phyloP scores from a whole-genome alignment of 2,888 invertebrate genomes.

The Muschampia plurimacula region DNA sequence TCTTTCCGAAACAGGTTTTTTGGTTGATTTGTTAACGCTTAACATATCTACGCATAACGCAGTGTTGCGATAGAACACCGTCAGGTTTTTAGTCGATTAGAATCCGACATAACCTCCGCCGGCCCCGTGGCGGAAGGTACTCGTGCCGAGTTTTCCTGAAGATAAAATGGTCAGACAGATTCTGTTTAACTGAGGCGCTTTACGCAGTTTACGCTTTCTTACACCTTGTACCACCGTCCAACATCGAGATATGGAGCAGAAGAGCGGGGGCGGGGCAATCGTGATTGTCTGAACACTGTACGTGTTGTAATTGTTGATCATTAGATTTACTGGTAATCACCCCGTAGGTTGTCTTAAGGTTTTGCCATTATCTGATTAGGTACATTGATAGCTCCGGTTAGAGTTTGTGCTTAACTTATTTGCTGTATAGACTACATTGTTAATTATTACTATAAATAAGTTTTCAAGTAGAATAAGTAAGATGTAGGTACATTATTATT shows the following conservation, averaged over 20 bases:
- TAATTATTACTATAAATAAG: not conserved
- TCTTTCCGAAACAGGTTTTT: too few species aligned
- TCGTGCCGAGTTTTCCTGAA: too few species aligned
- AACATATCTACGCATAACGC: too few species aligned
- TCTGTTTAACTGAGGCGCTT: too few species aligned
- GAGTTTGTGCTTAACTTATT: not conserved
- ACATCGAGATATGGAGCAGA: slow-evolving; percentile 63
- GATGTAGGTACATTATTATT: too few species aligned
- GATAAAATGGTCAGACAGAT: too few species aligned
- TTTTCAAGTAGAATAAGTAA: too few species aligned
- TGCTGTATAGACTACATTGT: not conserved
- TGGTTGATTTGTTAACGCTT: too few species aligned
- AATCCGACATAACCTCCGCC: too few species aligned
- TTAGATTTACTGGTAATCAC: slow-evolving; percentile 49
- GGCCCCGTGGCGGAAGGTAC: too few species aligned
- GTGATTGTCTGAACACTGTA: slow-evolving; percentile 61
- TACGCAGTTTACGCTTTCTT: not conserved
- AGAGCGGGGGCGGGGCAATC: slow-evolving; percentile 62
- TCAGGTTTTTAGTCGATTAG: too few species aligned
- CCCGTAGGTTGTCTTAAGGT: slow-evolving; percentile 27
- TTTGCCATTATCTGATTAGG: slow-evolving; percentile 32
- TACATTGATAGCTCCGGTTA: slow-evolving; percentile 40
- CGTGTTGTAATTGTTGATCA: slow-evolving; percentile 66
- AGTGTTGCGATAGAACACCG: too few species aligned
- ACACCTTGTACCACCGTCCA: slow-evolving; percentile 42